Conservation (phyloP, 2,888 invertebrate species). For the Apodemia hepburni region DNA sequence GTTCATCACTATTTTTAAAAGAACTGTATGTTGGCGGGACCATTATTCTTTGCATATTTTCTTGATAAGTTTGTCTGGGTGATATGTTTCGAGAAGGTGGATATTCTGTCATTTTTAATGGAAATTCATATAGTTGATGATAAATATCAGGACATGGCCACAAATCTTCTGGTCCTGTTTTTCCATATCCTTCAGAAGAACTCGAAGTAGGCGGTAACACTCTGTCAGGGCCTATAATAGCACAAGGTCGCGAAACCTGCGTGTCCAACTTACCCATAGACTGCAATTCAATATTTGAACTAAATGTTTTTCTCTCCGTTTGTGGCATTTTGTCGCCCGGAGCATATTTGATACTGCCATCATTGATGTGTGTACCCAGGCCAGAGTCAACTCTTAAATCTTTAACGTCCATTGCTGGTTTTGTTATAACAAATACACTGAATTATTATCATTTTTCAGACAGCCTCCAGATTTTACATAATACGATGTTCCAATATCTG, state of each 20-base stretch:
- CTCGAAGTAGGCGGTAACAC: constrained; percentile 50
- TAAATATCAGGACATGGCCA: constrained; percentile 58
- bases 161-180: constrained; percentile 52
- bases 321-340: constrained; percentile 49
- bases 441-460: constrained; percentile 54
- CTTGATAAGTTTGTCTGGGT: constrained; percentile 77
- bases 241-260: constrained; percentile 64
- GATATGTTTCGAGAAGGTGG: constrained; percentile 71
- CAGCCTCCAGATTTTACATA: constrained; percentile 18
- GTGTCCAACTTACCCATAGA: constrained; percentile 64
- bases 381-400: constrained; percentile 59
- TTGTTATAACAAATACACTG: constrained; percentile 41
- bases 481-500: constrained; percentile 19
- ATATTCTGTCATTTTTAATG: constrained; percentile 53
- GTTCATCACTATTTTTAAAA: constrained; percentile 54
- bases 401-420: constrained; percentile 70
- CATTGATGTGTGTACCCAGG: constrained; percentile 57
- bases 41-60: constrained; percentile 74
- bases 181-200: constrained; percentile 50
- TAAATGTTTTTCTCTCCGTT: constrained; percentile 57
- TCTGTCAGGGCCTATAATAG: constrained; percentile 74
- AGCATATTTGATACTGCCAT: constrained; percentile 61
- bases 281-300: constrained; percentile 60
- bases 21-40: constrained; percentile 63
- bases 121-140: constrained; percentile 60